Conservation (phyloP, 2,888 invertebrate species). For the Sympetrum striolatum region DNA sequence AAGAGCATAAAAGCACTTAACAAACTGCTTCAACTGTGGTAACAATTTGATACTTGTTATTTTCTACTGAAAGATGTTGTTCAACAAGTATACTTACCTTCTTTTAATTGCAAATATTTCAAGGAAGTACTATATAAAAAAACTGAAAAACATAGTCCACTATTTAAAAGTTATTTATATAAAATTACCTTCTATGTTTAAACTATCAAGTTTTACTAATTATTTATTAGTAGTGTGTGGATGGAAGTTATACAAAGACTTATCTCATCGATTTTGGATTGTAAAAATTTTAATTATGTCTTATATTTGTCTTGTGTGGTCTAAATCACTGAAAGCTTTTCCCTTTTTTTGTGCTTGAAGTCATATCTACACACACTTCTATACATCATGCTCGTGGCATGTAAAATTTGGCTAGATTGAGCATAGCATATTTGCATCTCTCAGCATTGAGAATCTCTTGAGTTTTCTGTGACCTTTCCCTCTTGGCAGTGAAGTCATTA, state of each 20-base stretch:
- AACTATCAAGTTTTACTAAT: not conserved
- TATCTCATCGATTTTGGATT: not conserved
- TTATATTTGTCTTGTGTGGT: not conserved
- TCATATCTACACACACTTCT: too few relatives aligned
- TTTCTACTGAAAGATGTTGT: not conserved
- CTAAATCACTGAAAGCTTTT: not conserved
- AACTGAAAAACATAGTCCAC: not conserved
- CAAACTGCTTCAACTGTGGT: not conserved
- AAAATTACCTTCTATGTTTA: not conserved
- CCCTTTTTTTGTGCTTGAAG: not conserved
- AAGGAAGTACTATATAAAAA: not conserved
- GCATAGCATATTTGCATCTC: too few relatives aligned
- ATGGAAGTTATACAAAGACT: not conserved
- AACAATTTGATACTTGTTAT: not conserved
- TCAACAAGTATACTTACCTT: not conserved
- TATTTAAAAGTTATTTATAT: slow-evolving; percentile 29
- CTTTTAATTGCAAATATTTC: not conserved
- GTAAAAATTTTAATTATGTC: not conserved
- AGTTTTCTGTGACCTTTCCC: too few relatives aligned
- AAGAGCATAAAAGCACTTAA: not conserved
- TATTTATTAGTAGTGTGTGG: not conserved
- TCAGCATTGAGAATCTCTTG: too few relatives aligned
- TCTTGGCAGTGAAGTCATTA: too few relatives aligned
- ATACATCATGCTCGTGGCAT: too few relatives aligned
- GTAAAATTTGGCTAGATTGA: too few relatives aligned